phyloP scores from a whole-genome alignment of 2,113 vertebrate genomes.

The Limnothrissa miodon region DNA sequence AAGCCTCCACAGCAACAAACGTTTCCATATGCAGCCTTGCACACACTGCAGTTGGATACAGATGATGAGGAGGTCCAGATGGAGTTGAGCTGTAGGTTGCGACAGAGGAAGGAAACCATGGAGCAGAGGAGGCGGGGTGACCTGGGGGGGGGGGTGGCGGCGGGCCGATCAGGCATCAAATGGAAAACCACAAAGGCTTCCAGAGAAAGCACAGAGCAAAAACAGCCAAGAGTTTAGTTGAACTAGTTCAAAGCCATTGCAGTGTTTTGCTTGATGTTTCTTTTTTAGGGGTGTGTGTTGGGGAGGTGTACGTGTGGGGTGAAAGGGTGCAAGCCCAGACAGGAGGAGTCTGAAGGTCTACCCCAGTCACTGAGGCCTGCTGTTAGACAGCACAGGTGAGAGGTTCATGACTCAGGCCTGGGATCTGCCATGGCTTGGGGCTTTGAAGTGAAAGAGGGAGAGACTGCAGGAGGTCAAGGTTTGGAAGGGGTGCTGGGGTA shows the following conservation, averaged over 20 bases:
- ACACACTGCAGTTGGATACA: neutral
- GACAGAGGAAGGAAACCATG: conserved; percentile 9
- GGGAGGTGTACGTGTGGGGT: neutral
- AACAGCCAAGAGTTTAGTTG: neutral
- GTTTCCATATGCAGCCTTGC: conserved; percentile 38
- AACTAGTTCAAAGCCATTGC: neutral
- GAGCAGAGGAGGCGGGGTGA: neutral
- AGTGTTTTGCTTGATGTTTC: neutral
- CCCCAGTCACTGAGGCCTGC: neutral
- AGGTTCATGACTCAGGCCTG: neutral
- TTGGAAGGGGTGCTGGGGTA: conserved; percentile 16
- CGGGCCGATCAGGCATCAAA: neutral
- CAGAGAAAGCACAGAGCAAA: neutral
- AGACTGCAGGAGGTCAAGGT: conserved; percentile 26
- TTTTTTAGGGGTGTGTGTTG: neutral
- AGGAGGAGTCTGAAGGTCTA: neutral
- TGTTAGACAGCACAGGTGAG: neutral
- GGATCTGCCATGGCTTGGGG: neutral
- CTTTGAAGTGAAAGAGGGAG: neutral
- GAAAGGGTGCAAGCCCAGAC: neutral
- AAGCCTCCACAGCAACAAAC: conserved; percentile 40
- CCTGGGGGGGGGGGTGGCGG: neutral
- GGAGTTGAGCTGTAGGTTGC: neutral
- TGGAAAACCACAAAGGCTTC: neutral
- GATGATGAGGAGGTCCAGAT: conserved; percentile 1